phyloP scores from a whole-genome alignment of 2,113 vertebrate species.

The Agapornis roseicollis region DNA sequence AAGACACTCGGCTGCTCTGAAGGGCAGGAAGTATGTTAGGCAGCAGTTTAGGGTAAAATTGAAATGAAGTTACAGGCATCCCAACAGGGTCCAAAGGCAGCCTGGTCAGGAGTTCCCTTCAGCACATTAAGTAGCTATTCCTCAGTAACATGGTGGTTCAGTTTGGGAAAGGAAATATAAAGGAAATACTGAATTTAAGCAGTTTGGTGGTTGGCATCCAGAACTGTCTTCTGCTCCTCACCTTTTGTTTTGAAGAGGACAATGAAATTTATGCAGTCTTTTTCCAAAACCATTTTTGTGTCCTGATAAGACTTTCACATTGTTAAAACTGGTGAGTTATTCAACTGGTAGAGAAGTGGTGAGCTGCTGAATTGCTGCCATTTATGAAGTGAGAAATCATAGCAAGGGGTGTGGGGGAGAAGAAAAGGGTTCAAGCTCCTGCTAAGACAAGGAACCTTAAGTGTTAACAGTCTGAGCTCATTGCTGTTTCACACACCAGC shows the following conservation, averaged over 20 bases:
- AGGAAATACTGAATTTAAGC: neutral
- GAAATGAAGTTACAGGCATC: neutral
- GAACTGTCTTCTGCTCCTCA: neutral
- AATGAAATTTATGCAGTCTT: neutral
- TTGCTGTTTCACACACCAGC: neutral
- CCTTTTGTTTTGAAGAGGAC: neutral
- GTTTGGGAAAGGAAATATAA: neutral
- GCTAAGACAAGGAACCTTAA: neutral
- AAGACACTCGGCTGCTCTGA: fast-evolving
- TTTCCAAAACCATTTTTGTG: neutral
- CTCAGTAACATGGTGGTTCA: fast-evolving
- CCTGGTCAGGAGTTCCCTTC: neutral
- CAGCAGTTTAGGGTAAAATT: neutral
- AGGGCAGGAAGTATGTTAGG: neutral
- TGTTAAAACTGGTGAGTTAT: neutral
- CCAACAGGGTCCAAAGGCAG: neutral
- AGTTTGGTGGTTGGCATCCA: neutral
- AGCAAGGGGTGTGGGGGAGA: neutral
- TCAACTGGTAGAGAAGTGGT: neutral
- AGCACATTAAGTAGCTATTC: neutral
- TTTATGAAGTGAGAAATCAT: neutral
- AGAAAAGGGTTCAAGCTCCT: neutral
- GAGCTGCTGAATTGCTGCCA: neutral
- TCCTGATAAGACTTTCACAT: neutral
- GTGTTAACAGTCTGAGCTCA: neutral